These are phyloP conservation scores for Ecdyonurus torrentis DNA, from an alignment of 2,888 invertebrate genomes.

Conservation along the genomic window DNA sequence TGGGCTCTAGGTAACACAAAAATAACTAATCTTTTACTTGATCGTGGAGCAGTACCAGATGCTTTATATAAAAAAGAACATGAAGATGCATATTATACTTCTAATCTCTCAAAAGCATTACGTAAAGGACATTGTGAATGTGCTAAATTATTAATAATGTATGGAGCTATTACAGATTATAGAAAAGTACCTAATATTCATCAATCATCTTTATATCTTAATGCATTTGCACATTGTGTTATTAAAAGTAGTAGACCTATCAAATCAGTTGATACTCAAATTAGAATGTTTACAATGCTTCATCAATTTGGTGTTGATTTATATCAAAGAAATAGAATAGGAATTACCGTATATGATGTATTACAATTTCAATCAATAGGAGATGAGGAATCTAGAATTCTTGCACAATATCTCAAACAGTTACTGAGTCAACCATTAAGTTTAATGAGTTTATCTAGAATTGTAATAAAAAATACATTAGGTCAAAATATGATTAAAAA, in stretches of 20 bases:
- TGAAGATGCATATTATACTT: background rate
- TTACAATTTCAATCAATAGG: background rate
- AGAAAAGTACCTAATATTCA: background rate
- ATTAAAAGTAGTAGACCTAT: background rate
- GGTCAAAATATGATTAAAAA: background rate
- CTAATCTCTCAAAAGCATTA: background rate
- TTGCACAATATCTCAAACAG: background rate
- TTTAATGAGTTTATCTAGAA: background rate
- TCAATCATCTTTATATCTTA: background rate
- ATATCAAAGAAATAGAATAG: background rate
- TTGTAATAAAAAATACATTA: background rate
- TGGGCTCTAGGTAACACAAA: background rate
- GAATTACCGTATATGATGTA: background rate
- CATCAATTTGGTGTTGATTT: background rate
- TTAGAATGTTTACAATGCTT: background rate
- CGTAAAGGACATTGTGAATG: background rate
- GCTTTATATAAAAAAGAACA: background rate
- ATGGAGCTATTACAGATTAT: background rate
- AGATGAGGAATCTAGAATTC: background rate
- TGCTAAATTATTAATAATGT: background rate
- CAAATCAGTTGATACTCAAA: background rate
- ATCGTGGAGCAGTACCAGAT: background rate
- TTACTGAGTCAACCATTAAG: background rate
- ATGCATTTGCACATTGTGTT: background rate
- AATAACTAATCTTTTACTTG: background rate